Conservation (phyloP, 1,140 invertebrate species). For the Cotesia glomerata region DNA sequence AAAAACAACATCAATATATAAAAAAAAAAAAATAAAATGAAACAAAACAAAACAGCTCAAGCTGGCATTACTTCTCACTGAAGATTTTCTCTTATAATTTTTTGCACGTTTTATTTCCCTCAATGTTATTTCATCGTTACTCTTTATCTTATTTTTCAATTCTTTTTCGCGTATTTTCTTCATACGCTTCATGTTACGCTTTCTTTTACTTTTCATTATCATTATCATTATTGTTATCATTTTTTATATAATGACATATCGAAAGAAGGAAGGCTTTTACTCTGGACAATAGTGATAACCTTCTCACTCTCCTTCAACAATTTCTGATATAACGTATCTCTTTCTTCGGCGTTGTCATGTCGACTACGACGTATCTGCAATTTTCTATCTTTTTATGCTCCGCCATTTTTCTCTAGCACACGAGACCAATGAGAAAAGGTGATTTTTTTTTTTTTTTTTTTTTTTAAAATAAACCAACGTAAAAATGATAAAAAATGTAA, state of each 20-base stretch:
- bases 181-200: too few species aligned
- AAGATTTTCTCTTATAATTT: constrained; percentile 10
- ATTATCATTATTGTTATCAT: not conserved
- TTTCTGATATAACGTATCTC: constrained; percentile 5
- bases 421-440: too few species aligned
- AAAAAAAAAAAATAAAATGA: not conserved
- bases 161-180: not conserved
- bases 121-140: constrained; percentile 24
- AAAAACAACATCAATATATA: not conserved
- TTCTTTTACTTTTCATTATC: not conserved
- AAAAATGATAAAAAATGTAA: not conserved
- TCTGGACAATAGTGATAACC: constrained; percentile 35
- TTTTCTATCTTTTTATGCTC: constrained; percentile 16
- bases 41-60: not conserved
- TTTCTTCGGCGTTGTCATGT: constrained; percentile 9
- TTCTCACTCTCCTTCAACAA: constrained; percentile 11
- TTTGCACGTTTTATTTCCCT: not conserved
- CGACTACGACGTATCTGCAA: constrained; percentile 7
- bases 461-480: not conserved
- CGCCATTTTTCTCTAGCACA: constrained; percentile 11
- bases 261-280: constrained; percentile 32
- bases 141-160: constrained; percentile 8
- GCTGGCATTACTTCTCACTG: constrained; percentile 5
- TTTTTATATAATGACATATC: constrained; percentile 30
- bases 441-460: too few species aligned